Base-by-base conservation (phyloP, 2,113 vertebrate genomes). In the Amblyopsis rosae region DNA sequence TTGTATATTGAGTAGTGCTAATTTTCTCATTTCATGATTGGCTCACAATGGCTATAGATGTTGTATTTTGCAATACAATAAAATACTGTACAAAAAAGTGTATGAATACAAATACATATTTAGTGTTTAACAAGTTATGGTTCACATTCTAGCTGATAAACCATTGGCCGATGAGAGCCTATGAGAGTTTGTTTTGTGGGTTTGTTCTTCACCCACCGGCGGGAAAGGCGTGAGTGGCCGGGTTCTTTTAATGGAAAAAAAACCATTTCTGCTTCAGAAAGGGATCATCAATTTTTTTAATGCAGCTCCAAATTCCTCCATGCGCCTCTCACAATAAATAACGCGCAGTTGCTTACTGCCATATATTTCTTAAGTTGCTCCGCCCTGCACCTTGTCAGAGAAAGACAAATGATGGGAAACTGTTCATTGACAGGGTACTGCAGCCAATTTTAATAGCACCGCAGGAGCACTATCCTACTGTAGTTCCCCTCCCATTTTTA, bases 341-440 rank as follows among this genome's bases (percentile, higher is more conserved):
- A 70, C 70, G 47, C 11, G 3, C 8, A 67, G 73, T 60, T 53
- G 62, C 68, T 75, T 64, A 3, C 59, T 41, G n/a, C 73, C 84
- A 72, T 73, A 75, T 64, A 41, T 73, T 80, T 77, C 76, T 70
- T 62, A 59, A 26, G 64, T 59, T 63, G 60, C 75, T 85, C 54
- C 72, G 82, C 70, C 62, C 77, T 80, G 79, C 62, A 78, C 69
- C 79, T 72, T 88, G 84, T 88, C 86, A 86, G 26, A 50, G 83
- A 83, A 83, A 87, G 86, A 90, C 80, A 84, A 85, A 87, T 74
- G 80, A 88, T 67, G 65, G 64, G 75, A 86, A 81, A 82, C 69
- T 78, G 66, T 81, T 65, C 75, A 63, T 85, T 83, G 70, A 82
- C 15, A 76, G 73, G 77, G 64, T 0, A 46, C 67, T 9, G 59